Evolutionary conservation across 2,113 vertebrate species (phyloP), one percentile per base, ranked within the genome.

Genomic region (Chloropsis hardwickii): DNA sequence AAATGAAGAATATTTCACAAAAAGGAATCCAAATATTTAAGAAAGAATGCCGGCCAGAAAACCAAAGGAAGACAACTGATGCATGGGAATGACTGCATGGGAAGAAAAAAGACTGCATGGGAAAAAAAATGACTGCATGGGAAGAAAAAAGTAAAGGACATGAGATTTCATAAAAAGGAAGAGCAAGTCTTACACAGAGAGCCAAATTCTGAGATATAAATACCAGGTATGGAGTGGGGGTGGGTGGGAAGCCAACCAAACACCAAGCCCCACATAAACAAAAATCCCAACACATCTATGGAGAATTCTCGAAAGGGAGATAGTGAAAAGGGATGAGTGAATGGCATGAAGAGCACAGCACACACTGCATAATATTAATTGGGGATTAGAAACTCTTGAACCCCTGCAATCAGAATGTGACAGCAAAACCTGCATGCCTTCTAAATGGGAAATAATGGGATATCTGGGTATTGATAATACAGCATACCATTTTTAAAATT

Each of bases 231-330:
- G 12, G 20, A 5, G 20, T 7, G 21, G 9, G 9, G 7, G 3
- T 3, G 11, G 45, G 33, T 2, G 4, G 2, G 1, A 2, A 44
- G 6, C 18, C 19, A 53, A 23, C 20, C 22, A 53, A 47, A 17
- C 24, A 35, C 24, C 13, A n/a, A 33, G 8, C 8, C 8, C 7
- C 10, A 44, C 5, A 19, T 17, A 44, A 27, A 37, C 44, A 69
- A 35, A 71, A 65, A 48, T 35, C 51, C 23, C 22, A 72, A 19
- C 4, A 45, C 5, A 44, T 21, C 31, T 31, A 3, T 5, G 3
- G 16, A 37, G 17, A 72, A 60, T 64, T 71, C 57, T 84, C 53
- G 19, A 66, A 51, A 16, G 13, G 21, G 28, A 51, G 27, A 83
- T 7, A n/a, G 11, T 27, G 21, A 57, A 61, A 82, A 53, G 6